A percentile compares a stretch with the other conserved stretches of the same genome.
Evolutionary conservation across 2,888 invertebrate genomes (phyloP).

Genomic region (Patella depressa): DNA sequence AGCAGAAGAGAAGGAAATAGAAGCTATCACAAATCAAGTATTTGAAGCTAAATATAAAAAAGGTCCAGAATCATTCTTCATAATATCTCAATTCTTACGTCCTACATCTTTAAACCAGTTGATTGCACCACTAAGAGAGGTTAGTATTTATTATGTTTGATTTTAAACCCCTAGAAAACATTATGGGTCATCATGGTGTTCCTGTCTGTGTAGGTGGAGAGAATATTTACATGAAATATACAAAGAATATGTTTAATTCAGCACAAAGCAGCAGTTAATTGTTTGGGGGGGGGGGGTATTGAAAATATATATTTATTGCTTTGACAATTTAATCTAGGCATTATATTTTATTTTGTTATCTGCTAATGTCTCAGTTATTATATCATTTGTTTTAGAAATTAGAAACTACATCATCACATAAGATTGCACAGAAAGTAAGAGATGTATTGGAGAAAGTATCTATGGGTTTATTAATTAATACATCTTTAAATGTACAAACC

Average conservation of each 20-base stretch:
- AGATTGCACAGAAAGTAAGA: conserved; percentile 83
- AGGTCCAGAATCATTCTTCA: conserved; percentile 87
- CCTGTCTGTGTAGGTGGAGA: too few species aligned
- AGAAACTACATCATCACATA: conserved; percentile 83
- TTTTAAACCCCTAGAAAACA: background rate
- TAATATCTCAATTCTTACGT: conserved; percentile 84
- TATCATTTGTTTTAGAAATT: conserved; percentile 72
- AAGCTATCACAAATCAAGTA: conserved; percentile 82
- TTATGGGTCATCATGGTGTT: too few species aligned
- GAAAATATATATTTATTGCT: background rate
- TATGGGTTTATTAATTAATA: conserved; percentile 86
- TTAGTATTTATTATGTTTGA: conserved; percentile 61
- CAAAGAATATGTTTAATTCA: background rate
- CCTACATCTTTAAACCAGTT: conserved; percentile 83
- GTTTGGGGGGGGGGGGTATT: background rate
- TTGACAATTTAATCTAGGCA: background rate
- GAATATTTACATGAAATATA: background rate
- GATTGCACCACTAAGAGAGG: conserved; percentile 85
- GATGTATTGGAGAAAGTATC: conserved; percentile 85
- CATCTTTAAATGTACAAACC: conserved; percentile 80
- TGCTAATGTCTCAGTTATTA: background rate
- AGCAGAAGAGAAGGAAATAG: conserved; percentile 92
- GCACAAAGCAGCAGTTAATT: too few species aligned
- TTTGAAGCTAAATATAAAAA: conserved; percentile 78
- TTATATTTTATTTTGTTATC: conserved; percentile 12